Evolutionary conservation across 2,113 vertebrate species (phyloP), one percentile per base, ranked within the genome.

Genomic region (Saimiri boliviensis): DNA sequence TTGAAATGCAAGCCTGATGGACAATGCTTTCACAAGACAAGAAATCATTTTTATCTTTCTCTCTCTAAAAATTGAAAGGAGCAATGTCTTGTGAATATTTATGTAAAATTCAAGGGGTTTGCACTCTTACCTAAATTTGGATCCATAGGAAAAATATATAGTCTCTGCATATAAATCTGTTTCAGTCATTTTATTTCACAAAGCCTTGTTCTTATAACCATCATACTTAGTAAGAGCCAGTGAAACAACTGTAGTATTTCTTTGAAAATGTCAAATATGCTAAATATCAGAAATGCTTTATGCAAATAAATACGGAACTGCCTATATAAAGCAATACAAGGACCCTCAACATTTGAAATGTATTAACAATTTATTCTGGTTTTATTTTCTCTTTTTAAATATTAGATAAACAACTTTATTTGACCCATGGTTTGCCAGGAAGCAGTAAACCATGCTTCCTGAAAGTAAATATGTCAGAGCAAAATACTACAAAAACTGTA

Each of bases 1-100:
- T 93, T 30, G 40, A 79, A 97, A 79, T 90, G 74, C 13, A 93
- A 40, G 27, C 25, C n/a, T 93, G 60, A 79, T 86, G 56, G 70
- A 76, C 20, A 86, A 71, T 21, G 37, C 5, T 73, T 92, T 52
- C n/a, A 47, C 32, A 88, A 54, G 1, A 70, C 6, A 35, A 4
- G 30, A 84, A 70, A 37, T 16, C 17, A 10, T 17, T 37, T 95
- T 89, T 73, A 63, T 32, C 60, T 63, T 40, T 45, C 32, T 63
- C 5, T 68, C 27, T 81, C 54, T 88, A 21, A 82, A 80, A 74
- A 23, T 6, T 71, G 21, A 71, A 93, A 86, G 0, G 8, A 86
- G 10, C 30, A 85, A 71, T 73, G n/a, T 0, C 2, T 73, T 27
- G 9, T 52, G 10, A 86, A 91, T 2, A 90, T 63, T 80, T 87